Evolutionary conservation across 2,797 vertebrate species (phyloP), one percentile per base, ranked within the genome.

Genomic region (Myotis planiceps): DNA sequence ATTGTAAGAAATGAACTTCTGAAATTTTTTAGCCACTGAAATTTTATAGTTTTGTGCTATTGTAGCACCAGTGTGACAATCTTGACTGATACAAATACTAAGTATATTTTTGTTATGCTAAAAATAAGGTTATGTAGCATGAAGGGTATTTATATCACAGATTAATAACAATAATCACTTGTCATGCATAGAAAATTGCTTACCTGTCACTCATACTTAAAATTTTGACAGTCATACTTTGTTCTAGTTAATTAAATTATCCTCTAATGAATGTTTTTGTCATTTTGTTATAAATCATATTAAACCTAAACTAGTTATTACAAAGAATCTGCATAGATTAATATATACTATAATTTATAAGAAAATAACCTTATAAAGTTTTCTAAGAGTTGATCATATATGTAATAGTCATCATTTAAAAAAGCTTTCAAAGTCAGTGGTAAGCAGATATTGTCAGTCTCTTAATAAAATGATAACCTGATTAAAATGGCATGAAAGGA

Each of bases 131-230:
- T 66, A 53, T 12, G 47, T 14, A 88, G 32, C 74, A 85, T 92
- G 60, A 96, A 95, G 68, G 72, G 9, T 81, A 78, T 92, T 95
- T 91, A 65, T 90, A 72, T 37, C 27, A 85, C 12, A 47, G 23
- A 92, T 79, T 75, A 96, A 86, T 82, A 95, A 58, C 15, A 80
- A 87, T 74, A 90, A 82, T 90, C 45, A 65, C 21, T 90, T 78
- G 37, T 27, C 3, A 91, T 79, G 32, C 63, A 78, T 75, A 27
- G 23, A 92, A 84, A 95, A 96, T 63, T 93, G 5, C 7, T 66
- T 83, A 45, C n/a, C 39, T 87, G 27, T 74, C 88, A 96, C 9
- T 96, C 72, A 72, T 88, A 72, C 32, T 78, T 95, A 95, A 92
- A 88, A 42, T 65, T 76, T 45, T 91, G 90, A 95, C 87, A 13